Conservation (phyloP, 2,113 vertebrate species). For the Brachyhypopomus gauderio region DNA sequence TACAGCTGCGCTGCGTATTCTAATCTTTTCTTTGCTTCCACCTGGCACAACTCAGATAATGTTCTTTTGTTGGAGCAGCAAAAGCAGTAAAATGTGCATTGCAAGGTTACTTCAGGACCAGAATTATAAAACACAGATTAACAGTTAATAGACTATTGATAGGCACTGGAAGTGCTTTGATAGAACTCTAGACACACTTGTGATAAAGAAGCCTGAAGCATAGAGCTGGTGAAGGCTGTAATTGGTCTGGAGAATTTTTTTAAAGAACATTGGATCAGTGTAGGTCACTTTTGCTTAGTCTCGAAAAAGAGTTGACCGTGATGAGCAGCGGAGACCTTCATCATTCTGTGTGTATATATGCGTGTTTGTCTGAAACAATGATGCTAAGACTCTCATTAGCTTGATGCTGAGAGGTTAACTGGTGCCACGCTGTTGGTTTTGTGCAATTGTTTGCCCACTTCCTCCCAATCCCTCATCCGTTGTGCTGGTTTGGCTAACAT, state of each 20-base stretch:
- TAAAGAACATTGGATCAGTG: background rate
- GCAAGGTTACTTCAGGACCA: too few relatives aligned
- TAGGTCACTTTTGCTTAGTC: background rate
- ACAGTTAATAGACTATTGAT: background rate
- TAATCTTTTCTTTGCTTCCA: too few relatives aligned
- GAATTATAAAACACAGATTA: too few relatives aligned
- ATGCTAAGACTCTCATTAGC: constrained; percentile 59
- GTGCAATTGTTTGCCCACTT: constrained; percentile 62
- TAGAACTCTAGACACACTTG: background rate
- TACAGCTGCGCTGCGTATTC: background rate
- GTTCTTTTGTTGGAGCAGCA: too few relatives aligned
- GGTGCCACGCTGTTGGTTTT: constrained; percentile 56
- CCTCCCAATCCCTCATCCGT: constrained; percentile 44
- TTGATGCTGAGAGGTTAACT: constrained; percentile 62
- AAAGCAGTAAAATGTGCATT: too few relatives aligned
- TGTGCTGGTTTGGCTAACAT: constrained; percentile 18
- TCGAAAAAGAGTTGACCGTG: background rate
- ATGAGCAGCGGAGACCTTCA: background rate
- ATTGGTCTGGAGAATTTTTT: too few relatives aligned
- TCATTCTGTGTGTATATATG: background rate
- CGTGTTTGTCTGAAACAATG: background rate
- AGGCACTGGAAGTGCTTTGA: background rate
- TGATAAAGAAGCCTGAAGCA: too few relatives aligned
- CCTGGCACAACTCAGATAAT: too few relatives aligned
- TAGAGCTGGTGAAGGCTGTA: too few relatives aligned